Percentiles rank a stretch among this genome's conserved stretches.
Evolutionary conservation across 2,888 invertebrate species (phyloP).

Genomic region (Hypsopygia costalis): DNA sequence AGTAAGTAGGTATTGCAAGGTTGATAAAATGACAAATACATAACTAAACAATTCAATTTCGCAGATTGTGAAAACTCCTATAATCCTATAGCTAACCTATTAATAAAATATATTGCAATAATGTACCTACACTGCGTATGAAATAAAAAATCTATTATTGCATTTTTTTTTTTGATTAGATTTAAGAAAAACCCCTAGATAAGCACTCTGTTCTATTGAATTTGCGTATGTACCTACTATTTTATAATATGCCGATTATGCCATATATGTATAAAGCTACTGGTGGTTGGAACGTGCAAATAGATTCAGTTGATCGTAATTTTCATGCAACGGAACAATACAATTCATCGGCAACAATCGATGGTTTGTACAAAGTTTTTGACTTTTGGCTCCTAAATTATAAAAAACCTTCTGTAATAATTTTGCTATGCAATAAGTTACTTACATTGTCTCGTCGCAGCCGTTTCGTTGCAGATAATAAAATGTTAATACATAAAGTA

Average conservation of each 20-base stretch:
- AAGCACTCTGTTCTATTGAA: too few species aligned
- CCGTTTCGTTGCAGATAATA: slow-evolving; percentile 63
- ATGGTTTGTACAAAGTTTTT: slow-evolving; percentile 49
- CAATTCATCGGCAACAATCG: slow-evolving; percentile 60
- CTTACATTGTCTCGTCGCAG: slow-evolving; percentile 77
- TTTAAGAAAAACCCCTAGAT: too few species aligned
- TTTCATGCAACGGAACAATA: slow-evolving; percentile 65
- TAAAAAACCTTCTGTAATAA: slow-evolving; percentile 53
- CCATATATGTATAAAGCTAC: slow-evolving; percentile 38
- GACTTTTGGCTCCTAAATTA: slow-evolving; percentile 50
- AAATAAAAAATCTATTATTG: too few species aligned
- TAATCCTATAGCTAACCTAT: not conserved
- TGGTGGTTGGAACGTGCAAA: slow-evolving; percentile 57
- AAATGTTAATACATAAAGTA: slow-evolving; percentile 43
- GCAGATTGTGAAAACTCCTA: slow-evolving; percentile 20
- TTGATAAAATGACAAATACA: slow-evolving; percentile 5
- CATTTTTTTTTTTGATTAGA: too few species aligned
- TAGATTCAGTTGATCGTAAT: slow-evolving; percentile 46
- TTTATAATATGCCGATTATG: slow-evolving; percentile 4
- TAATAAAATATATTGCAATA: too few species aligned
- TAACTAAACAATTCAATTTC: slow-evolving; percentile 60
- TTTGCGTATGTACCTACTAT: not conserved
- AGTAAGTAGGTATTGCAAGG: not conserved
- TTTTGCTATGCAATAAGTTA: slow-evolving; percentile 63
- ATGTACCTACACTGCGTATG: too few species aligned